Percentiles rank a stretch among this genome's conserved stretches.
phyloP scores from a whole-genome alignment of 2,113 vertebrate genomes.

The Alligator mississippiensis region DNA sequence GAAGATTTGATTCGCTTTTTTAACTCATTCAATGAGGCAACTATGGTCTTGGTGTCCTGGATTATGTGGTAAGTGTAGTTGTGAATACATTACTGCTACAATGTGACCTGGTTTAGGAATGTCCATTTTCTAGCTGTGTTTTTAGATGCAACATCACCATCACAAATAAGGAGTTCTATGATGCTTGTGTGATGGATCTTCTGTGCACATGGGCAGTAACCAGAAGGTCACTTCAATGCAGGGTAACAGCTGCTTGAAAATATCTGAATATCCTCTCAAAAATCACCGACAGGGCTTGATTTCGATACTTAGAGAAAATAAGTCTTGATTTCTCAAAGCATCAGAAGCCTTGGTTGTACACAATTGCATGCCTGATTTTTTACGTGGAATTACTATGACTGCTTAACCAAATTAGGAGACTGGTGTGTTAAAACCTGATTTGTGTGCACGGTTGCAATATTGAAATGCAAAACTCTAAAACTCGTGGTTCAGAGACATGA shows the following conservation, averaged over 20 bases:
- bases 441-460: neutral
- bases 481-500: neutral
- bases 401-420: neutral
- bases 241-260: neutral
- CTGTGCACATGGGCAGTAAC: neutral
- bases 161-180: neutral
- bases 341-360: neutral
- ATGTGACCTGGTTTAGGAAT: neutral
- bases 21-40: slow-evolving; percentile 96
- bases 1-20: slow-evolving; percentile 99
- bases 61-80: slow-evolving; percentile 95
- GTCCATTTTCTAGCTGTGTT: neutral
- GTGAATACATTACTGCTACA: neutral
- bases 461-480: neutral
- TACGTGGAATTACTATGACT: neutral
- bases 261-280: neutral
- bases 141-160: neutral
- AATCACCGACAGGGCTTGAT: neutral
- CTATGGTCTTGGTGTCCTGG: slow-evolving; percentile 98
- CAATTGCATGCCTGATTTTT: neutral
- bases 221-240: neutral
- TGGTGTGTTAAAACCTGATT: neutral
- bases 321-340: neutral
- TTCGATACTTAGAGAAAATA: neutral
- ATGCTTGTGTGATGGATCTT: rapidly evolving